Evolutionary conservation across 2,113 vertebrate genomes (phyloP), one percentile per base, ranked within the genome.

Genomic region (Gallinago undulata): DNA sequence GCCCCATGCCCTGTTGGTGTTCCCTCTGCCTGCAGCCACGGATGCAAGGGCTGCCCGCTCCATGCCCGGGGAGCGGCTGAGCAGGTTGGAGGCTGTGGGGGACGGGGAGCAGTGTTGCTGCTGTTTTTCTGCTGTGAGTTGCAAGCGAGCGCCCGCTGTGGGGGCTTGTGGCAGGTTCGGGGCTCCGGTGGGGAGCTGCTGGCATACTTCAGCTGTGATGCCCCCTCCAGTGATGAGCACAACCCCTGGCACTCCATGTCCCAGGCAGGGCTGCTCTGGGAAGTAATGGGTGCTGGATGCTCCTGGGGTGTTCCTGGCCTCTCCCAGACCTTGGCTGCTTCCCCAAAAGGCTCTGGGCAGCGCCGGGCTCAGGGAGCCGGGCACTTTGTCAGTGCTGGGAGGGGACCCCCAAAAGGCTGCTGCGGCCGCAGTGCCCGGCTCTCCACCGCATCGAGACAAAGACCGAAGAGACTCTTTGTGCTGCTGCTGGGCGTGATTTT

Each of bases 291-390:
- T 41, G 39, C 47, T 0, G 15, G 47, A 9, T 16, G 51, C 19
- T 64, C 28, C 35, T 21, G n/a, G 47, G 62, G 37, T 66, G n/a
- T 18, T 73, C 51, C 39, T 5, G 1, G 53, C n/a, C 18, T 28
- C 14, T 59, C 37, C 56, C 1, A 0, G 19, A 30, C 41, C 66
- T 31, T 1, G 3, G 14, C 39, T 62, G 15, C 50, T 13, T 43
- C 43, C 43, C 45, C 2, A 2, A 45, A 78, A 56, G 12, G 31
- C 73, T 57, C 13, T 11, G 63, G 63, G 21, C 18, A 10, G 43
- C 8, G 51, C 72, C 0, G 0, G 62, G 51, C 30, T 33, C 0
- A 1, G 39, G 41, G 21, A 51, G 45, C 55, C 2, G 8, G 25
- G 13, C 0, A 14, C 74, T 70, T 62, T 78, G 48, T 17, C 5